Evolutionary conservation across 2,797 vertebrate species (phyloP).

Genomic region (Schizopygopsis malacanthus): DNA sequence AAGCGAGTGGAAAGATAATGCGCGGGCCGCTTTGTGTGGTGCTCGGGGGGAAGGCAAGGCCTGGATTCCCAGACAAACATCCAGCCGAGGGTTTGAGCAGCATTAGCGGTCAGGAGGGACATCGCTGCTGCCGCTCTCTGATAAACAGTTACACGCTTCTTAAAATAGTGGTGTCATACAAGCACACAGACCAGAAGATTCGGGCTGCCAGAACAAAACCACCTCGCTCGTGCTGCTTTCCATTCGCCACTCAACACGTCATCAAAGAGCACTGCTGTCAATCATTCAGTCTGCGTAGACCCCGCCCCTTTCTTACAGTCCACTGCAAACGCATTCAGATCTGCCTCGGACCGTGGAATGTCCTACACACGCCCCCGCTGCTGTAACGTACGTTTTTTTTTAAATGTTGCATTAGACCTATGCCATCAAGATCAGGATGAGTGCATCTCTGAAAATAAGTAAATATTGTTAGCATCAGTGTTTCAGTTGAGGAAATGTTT

Average conservation of each 20-base stretch:
- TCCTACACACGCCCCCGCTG: too few species aligned
- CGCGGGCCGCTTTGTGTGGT: constrained; percentile 50
- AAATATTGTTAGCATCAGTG: too few species aligned
- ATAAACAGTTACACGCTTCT: not conserved
- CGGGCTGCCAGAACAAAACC: not conserved
- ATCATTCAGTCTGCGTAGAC: not conserved
- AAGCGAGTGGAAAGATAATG: constrained; percentile 47
- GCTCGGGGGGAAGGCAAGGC: constrained; percentile 61
- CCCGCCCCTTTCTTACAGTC: not conserved
- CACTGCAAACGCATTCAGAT: not conserved
- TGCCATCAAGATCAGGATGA: not conserved
- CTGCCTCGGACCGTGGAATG: not conserved
- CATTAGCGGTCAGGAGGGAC: constrained; percentile 27
- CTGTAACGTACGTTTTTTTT: not conserved
- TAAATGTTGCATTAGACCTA: too few species aligned
- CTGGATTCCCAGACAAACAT: constrained; percentile 68
- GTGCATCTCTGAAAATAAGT: not conserved
- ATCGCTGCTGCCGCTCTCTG: not conserved
- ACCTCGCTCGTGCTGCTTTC: not conserved
- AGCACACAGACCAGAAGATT: not conserved
- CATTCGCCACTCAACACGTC: not conserved
- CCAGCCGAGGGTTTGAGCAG: constrained; percentile 32
- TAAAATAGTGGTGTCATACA: not conserved
- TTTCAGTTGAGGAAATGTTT: too few species aligned
- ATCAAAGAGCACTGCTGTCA: not conserved